Percentiles rank a stretch among this genome's conserved stretches.
Evolutionary conservation across 2,797 vertebrate species (phyloP).

Genomic region (Chrosomus eos): DNA sequence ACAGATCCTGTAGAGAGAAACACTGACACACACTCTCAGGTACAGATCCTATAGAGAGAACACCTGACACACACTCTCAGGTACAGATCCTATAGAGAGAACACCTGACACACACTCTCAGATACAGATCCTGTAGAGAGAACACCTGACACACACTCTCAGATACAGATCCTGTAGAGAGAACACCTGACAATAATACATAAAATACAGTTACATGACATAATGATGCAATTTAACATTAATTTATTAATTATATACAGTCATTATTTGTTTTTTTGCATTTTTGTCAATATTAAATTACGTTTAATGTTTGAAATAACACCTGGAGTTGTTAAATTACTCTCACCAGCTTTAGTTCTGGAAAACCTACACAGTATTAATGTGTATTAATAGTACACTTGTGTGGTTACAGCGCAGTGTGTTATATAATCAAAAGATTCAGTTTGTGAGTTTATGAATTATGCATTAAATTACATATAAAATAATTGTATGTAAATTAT

Average conservation of each 20-base stretch:
- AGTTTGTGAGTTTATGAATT: not conserved
- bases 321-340: not conserved
- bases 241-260: not conserved
- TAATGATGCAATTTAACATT: not conserved
- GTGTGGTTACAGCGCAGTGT: not conserved
- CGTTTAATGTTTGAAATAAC: not conserved
- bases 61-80: constrained; percentile 85
- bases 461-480: not conserved
- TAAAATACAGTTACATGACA: not conserved
- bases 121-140: constrained; percentile 84
- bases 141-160: constrained; percentile 86
- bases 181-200: too few relatives aligned
- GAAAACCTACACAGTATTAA: not conserved
- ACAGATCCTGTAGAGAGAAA: constrained; percentile 85
- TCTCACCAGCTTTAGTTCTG: not conserved
- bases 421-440: constrained; percentile 1
- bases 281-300: not conserved
- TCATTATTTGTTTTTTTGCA: too few relatives aligned
- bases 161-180: too few relatives aligned
- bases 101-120: constrained; percentile 86
- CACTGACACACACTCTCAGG: constrained; percentile 84
- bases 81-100: constrained; percentile 84
- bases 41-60: constrained; percentile 85
- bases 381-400: not conserved
- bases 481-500: not conserved